phyloP scores from a whole-genome alignment of 1,140 invertebrate genomes.

The Chionoecetes opilio region DNA sequence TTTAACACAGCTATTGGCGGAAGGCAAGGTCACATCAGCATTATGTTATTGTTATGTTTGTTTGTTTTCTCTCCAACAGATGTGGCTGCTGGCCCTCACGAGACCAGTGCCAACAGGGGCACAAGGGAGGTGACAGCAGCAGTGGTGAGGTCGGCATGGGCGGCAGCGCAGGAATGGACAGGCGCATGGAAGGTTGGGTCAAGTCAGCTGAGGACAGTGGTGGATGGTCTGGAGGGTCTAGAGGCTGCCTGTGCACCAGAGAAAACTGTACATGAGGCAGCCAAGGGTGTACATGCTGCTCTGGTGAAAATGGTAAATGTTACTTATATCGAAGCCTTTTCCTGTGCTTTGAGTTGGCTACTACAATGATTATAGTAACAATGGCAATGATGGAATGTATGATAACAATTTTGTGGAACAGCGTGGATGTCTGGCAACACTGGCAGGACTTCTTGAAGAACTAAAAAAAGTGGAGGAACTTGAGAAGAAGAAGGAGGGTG shows the following conservation, averaged over 20 bases:
- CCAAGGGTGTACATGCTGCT: slow-evolving; percentile 39
- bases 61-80: slow-evolving; percentile 50
- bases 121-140: slow-evolving; percentile 55
- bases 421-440: slow-evolving; percentile 42
- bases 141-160: slow-evolving; percentile 65
- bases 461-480: slow-evolving; percentile 54
- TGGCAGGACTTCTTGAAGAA: slow-evolving; percentile 57
- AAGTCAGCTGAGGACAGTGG: slow-evolving; percentile 60
- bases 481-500: slow-evolving; percentile 28
- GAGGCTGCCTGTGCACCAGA: neutral
- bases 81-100: slow-evolving; percentile 35
- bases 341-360: too few relatives aligned
- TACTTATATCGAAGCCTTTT: neutral
- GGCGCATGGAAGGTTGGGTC: slow-evolving; percentile 59
- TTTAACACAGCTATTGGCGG: too few relatives aligned
- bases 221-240: slow-evolving; percentile 4
- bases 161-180: slow-evolving; percentile 67
- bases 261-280: slow-evolving; percentile 43
- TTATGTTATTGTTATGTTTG: too few relatives aligned
- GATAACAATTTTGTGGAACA: neutral
- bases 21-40: too few relatives aligned
- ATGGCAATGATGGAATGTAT: neutral
- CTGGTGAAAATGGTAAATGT: slow-evolving; percentile 59
- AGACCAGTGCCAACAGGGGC: neutral
- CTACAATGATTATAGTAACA: neutral